A percentile compares a stretch with the other conserved stretches of the same genome.
phyloP scores from a whole-genome alignment of 2,797 vertebrate genomes.

The Rhinichthys osculus region DNA sequence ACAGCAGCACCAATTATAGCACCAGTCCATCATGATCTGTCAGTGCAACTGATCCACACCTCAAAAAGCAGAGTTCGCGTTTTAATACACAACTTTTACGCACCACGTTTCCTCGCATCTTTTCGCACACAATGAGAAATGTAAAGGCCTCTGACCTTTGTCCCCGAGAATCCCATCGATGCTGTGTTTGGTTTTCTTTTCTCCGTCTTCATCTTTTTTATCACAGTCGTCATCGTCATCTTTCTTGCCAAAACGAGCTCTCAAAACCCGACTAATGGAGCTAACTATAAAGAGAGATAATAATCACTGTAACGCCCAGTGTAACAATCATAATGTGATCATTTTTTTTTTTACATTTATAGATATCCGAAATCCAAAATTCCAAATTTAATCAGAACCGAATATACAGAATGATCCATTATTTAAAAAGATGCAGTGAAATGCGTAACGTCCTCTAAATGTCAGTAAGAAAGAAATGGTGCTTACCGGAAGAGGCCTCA shows the following conservation, averaged over 20 bases:
- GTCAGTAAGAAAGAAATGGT: slow-evolving; percentile 72
- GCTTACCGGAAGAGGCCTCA: slow-evolving; percentile 91
- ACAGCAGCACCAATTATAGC: slow-evolving; percentile 39
- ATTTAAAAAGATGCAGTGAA: not conserved
- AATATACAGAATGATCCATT: not conserved
- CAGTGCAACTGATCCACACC: not conserved
- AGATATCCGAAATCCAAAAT: not conserved
- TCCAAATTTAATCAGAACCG: not conserved
- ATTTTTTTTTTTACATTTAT: not conserved
- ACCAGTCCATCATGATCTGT: slow-evolving; percentile 24
- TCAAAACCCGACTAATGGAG: slow-evolving; percentile 99
- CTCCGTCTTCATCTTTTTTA: slow-evolving; percentile 97
- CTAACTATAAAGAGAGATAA: slow-evolving; percentile 89
- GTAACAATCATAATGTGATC: not conserved
- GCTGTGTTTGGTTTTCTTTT: slow-evolving; percentile 99
- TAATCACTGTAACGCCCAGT: slow-evolving; percentile 10
- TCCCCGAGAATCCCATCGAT: slow-evolving; percentile 98
- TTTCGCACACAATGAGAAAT: slow-evolving; percentile 10
- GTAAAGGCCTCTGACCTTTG: slow-evolving; percentile 85
- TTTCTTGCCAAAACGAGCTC: slow-evolving; percentile 99
- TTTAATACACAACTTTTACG: not conserved
- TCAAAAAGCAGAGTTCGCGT: not conserved
- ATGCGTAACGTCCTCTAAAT: not conserved
- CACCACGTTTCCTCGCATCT: not conserved
- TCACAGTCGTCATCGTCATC: slow-evolving; percentile 96